These are phyloP conservation scores for Myrmecobius fasciatus DNA, from an alignment of 2,113 vertebrate genomes.

Conservation along the genomic window DNA sequence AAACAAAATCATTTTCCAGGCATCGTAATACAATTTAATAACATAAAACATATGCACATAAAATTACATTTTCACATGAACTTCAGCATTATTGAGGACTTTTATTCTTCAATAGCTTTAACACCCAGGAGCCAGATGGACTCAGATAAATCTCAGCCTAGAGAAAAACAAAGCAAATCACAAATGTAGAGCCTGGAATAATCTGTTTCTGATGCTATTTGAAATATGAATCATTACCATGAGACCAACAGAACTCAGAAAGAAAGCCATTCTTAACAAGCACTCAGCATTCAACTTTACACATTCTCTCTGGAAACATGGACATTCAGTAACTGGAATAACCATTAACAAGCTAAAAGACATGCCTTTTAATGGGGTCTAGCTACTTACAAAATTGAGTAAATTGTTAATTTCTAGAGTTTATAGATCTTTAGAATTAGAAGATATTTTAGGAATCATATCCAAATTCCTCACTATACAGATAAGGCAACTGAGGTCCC, in stretches of 20 bases:
- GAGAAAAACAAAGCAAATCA: slow-evolving; percentile 59
- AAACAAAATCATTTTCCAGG: slow-evolving; percentile 7
- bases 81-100: slow-evolving; percentile 18
- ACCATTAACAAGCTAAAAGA: slow-evolving; percentile 9
- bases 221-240: slow-evolving; percentile 64
- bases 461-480: neutral
- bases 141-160: slow-evolving; percentile 56
- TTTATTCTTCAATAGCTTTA: slow-evolving; percentile 44
- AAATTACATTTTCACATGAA: neutral
- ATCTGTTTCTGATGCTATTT: slow-evolving; percentile 59
- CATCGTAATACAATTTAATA: neutral
- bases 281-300: slow-evolving; percentile 39
- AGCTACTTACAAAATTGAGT: slow-evolving; percentile 3
- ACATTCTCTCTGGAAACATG: slow-evolving; percentile 10
- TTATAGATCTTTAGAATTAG: slow-evolving; percentile 13
- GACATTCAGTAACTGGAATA: slow-evolving; percentile 16
- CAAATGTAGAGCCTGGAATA: slow-evolving; percentile 22
- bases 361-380: slow-evolving; percentile 24
- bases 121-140: slow-evolving; percentile 55
- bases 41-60: neutral
- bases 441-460: neutral
- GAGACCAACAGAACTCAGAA: slow-evolving; percentile 42
- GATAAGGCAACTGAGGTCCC: neutral
- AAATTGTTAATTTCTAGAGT: neutral
- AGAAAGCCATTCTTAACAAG: slow-evolving; percentile 54